Evolutionary conservation across 92 coral and sea anemone genomes (phyloP), one percentile per base, ranked within the genome.

Genomic region (Virgularia gustaviana): DNA sequence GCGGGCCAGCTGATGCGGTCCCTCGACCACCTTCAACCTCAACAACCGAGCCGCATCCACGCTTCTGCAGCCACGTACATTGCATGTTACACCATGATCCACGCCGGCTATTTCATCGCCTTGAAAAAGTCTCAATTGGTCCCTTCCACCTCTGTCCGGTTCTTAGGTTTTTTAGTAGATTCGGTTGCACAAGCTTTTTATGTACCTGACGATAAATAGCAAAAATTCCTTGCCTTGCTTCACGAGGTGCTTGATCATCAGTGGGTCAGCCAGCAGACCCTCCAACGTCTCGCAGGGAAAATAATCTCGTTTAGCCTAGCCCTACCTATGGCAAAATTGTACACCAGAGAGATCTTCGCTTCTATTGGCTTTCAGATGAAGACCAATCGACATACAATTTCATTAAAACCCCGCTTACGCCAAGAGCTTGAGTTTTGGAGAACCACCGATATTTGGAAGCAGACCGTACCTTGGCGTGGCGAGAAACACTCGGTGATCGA

Each of bases 251-350:
- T 61, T 9, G 60, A 7, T 79, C 83, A n/a, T 72, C 45, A 25
- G 7, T 16, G 4, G 16, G 72, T 66, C 11, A 30, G 10, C 31
- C 36, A 75, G 11, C 55, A 67, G 31, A 56, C 82, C 5, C 77
- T 65, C 29, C 82, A 81, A 24, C 41, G 73, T 18, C 76, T 82
- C 70, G 59, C 73, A 42, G 83, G 86, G 5, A 77, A 76, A 44
- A 66, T 59, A 7, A 65, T 81, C 28, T 75, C 85, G 13, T 80
- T 80, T 27, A 73, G 70, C 41, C 38, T 80, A 36, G 85, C 81
- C 3, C 41, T 81, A 20, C 85, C 81, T 10, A 81, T 70, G 4
- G 73, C 75, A n/a, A 75, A 81, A 27, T 39, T 80, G 16, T 63
- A 81, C 19, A 33, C 23, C 33, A 70, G 61, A 2, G 85, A 81